phyloP scores from a whole-genome alignment of 64 coral and sea anemone genomes.

The Astreopora myriophthalma region DNA sequence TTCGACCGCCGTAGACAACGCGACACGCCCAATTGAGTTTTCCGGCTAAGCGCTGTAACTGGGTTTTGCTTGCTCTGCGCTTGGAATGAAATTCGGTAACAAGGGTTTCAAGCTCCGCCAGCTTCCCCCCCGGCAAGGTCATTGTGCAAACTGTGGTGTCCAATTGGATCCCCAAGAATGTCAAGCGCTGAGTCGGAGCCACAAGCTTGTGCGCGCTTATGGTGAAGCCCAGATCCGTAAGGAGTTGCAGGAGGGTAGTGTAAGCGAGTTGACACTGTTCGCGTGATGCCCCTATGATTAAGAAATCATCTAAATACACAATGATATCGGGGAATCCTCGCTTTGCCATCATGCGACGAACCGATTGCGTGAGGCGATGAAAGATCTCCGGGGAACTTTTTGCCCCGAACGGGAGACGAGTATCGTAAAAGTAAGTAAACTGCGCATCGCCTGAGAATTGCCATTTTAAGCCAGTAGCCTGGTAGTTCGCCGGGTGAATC shows the following conservation, averaged over 20 bases:
- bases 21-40: background rate
- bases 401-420: slow-evolving; percentile 61
- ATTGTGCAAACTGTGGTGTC: background rate
- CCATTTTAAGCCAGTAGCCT: slow-evolving; percentile 41
- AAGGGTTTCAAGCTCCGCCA: background rate
- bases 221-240: slow-evolving; percentile 1
- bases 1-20: background rate
- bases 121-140: background rate
- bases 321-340: slow-evolving; percentile 11
- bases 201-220: slow-evolving; percentile 24
- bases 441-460: slow-evolving; percentile 18
- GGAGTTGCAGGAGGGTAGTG: background rate
- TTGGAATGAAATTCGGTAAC: background rate
- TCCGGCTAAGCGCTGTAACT: background rate
- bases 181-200: background rate
- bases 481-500: slow-evolving; percentile 50
- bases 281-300: slow-evolving; percentile 12
- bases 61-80: background rate
- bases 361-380: slow-evolving; percentile 61
- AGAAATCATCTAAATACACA: slow-evolving; percentile 58
- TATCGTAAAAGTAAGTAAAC: slow-evolving; percentile 44
- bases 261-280: background rate
- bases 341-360: slow-evolving; percentile 42
- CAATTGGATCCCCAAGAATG: background rate
- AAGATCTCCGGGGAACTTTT: slow-evolving; percentile 45